phyloP scores from a whole-genome alignment of 2,888 invertebrate genomes.

The Abrostola triplasia region DNA sequence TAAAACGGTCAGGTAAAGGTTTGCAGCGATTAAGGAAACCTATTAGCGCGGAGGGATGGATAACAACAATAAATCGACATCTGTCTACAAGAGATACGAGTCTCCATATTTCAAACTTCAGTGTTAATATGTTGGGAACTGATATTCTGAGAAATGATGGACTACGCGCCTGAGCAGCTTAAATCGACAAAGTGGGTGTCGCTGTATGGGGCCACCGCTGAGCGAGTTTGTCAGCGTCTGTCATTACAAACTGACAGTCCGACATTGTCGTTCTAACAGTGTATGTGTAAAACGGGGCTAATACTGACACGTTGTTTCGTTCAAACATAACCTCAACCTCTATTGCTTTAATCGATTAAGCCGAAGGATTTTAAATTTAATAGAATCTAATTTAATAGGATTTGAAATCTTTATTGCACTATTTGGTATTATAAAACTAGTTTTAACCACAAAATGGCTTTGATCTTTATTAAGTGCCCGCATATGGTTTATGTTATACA shows the following conservation, averaged over 20 bases:
- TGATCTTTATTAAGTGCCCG: no score
- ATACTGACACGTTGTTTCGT: background rate
- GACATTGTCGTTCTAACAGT: conserved; percentile 46
- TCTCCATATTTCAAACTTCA: conserved; percentile 63
- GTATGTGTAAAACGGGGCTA: background rate
- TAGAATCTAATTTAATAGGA: no score
- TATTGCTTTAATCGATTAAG: background rate
- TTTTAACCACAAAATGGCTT: no score
- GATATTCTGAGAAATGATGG: conserved; percentile 69
- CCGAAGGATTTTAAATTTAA: no score
- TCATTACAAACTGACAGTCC: conserved; percentile 71
- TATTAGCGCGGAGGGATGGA: conserved; percentile 52
- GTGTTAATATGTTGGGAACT: conserved; percentile 60
- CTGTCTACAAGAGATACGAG: conserved; percentile 61
- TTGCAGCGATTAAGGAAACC: conserved; percentile 49
- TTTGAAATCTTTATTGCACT: no score
- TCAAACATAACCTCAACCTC: background rate
- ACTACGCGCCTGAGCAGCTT: conserved; percentile 43
- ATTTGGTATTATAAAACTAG: no score
- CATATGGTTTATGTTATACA: no score
- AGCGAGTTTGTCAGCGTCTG: conserved; percentile 66
- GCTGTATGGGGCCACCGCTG: conserved; percentile 64
- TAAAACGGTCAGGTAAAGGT: conserved; percentile 26
- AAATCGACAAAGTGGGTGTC: conserved; percentile 55
- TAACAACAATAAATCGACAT: conserved; percentile 62